phyloP scores from a whole-genome alignment of 35 echinoderm and acorn worm species.

The Heliocidaris erythrogramma region DNA sequence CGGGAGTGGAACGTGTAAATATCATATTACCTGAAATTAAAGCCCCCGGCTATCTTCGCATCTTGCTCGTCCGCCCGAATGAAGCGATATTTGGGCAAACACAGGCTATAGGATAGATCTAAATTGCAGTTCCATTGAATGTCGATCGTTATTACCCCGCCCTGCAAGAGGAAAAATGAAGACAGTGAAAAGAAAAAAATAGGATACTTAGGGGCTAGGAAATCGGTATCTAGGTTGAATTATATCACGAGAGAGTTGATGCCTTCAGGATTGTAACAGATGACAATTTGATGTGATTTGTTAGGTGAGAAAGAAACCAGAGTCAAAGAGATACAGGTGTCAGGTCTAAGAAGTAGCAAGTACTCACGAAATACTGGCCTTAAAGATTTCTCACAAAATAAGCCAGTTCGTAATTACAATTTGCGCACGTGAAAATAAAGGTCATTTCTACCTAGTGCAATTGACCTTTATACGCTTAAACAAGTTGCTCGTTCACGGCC shows the following conservation, averaged over 20 bases:
- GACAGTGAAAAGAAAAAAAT: not conserved
- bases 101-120: conserved; percentile 58
- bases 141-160: conserved; percentile 85
- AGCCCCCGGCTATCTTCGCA: conserved; percentile 70
- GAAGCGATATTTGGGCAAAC: conserved; percentile 88
- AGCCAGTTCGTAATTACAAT: no score
- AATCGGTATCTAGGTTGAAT: not conserved
- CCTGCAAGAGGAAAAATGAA: conserved; percentile 59
- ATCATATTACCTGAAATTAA: conserved; percentile 93
- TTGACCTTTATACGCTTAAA: no score
- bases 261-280: not conserved
- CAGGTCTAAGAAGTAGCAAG: not conserved
- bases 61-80: conserved; percentile 64
- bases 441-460: no score
- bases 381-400: not conserved
- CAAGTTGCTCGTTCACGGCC: no score
- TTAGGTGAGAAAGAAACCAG: not conserved
- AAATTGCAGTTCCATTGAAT: conserved; percentile 98
- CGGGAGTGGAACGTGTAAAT: conserved; percentile 24
- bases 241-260: not conserved
- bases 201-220: not conserved
- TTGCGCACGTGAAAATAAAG: no score
- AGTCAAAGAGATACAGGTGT: not conserved
- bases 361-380: not conserved
- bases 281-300: not conserved